Percentiles rank a stretch among this genome's conserved stretches.
Evolutionary conservation across 53 echinoderm and acorn worm species (phyloP).

Genomic region (Luidia sarsii): DNA sequence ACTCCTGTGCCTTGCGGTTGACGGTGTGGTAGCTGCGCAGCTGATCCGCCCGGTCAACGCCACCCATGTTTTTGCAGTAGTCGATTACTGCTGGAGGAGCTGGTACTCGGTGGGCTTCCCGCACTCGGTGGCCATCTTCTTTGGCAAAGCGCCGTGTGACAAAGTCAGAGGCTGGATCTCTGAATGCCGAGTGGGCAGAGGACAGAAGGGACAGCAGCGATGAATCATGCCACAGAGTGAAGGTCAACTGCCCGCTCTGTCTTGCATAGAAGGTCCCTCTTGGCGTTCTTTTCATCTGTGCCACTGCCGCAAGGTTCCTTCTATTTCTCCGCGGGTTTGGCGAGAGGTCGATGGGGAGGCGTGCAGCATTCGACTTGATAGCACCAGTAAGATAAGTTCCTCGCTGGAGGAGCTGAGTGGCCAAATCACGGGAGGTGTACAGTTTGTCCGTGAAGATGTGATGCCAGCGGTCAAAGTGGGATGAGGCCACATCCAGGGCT

Average conservation of each 20-base stretch:
- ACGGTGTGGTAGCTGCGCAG: not conserved
- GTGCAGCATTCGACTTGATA: not conserved
- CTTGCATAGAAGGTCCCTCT: slow-evolving; percentile 22
- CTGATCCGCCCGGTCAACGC: slow-evolving; percentile 6
- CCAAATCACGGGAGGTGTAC: slow-evolving; percentile 26
- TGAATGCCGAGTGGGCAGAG: slow-evolving; percentile 1
- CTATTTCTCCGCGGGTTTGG: not conserved
- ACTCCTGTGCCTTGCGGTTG: slow-evolving; percentile 2
- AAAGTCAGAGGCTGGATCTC: not conserved
- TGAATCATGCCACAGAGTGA: not conserved
- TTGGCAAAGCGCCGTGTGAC: not conserved
- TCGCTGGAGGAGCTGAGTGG: slow-evolving; percentile 1
- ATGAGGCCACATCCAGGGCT: not conserved
- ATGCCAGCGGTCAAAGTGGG: not conserved
- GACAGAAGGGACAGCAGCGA: not conserved
- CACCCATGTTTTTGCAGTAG: slow-evolving; percentile 8
- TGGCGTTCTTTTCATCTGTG: not conserved
- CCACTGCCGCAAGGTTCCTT: not conserved
- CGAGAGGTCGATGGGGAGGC: slow-evolving; percentile 20
- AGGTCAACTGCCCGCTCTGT: slow-evolving; percentile 18
- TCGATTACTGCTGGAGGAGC: not conserved
- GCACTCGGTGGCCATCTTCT: not conserved
- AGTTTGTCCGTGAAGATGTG: slow-evolving; percentile 41
- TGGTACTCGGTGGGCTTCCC: not conserved
- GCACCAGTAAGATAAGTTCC: slow-evolving; percentile 33